Base-by-base conservation (phyloP, 2,797 vertebrate species). In the Rhyacichthys aspro region DNA sequence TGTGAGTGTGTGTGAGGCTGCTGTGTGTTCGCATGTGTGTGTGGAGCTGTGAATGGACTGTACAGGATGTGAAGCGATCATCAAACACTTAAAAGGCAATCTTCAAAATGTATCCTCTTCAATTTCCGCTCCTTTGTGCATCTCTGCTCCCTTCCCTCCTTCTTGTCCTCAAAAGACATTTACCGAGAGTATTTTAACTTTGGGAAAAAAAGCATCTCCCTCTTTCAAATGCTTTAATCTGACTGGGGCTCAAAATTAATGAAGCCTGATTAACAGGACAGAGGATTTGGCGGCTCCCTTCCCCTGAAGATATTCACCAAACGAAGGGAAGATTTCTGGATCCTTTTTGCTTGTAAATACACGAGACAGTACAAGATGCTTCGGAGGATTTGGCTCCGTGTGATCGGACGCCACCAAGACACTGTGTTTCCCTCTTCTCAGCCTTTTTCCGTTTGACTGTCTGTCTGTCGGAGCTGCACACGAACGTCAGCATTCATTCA, bases 1-100 rank as follows among this genome's bases (percentile, higher is more conserved):
- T 1, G 0, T 2, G 23, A 5, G 23, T 28, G 23, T 28, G 23
- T 28, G 23, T 28, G 23, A 28, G 58, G 45, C 76, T 54, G 66
- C 55, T 68, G 54, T 62, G 50, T 66, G 62, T 64, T 49, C 58
- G 63, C 33, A 46, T 63, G 70, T 74, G 56, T 57, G 72, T 5
- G 66, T 45, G 59, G 61, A 59, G 54, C 38, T 38, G 32, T 28
- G 23, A 28, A 37, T 38, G 37, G 37, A 11, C 61, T 85, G 78
- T 83, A 80, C 67, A 79, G 73, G 85, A 86, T 74, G 76, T 81
- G 80, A 86, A 82, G 76, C 79, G 87, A 83, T 70, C 79, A 84
- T 79, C 68, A 53, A 76, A 88, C 79, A 82, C 74, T 86, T 74
- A 93, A 95, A n/a, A 91, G 94, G 94, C 92, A 94, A 94, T 93